phyloP scores from a whole-genome alignment of 2,113 vertebrate genomes.

The Mormyrus lacerda region DNA sequence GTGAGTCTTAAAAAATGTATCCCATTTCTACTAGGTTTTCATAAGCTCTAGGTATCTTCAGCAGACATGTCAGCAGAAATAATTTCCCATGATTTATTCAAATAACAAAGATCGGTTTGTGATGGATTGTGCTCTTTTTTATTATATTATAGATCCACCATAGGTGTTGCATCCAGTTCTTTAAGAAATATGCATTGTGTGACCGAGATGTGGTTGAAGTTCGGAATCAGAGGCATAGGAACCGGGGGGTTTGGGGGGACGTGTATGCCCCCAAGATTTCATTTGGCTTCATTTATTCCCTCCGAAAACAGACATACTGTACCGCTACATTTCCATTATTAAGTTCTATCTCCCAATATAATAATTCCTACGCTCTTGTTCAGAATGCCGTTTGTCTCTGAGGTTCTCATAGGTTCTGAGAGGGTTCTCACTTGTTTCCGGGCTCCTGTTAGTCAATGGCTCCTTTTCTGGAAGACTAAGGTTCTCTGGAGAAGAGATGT shows the following conservation, averaged over 20 bases:
- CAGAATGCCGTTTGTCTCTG: neutral
- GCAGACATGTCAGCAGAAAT: neutral
- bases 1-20: neutral
- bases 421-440: neutral
- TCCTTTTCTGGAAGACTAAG: neutral
- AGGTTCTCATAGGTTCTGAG: neutral
- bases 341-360: neutral
- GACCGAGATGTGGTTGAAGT: neutral
- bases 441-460: neutral
- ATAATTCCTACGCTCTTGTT: neutral
- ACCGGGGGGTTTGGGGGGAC: neutral
- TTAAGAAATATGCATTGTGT: neutral
- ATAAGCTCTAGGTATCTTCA: neutral
- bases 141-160: neutral
- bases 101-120: neutral
- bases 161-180: neutral
- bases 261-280: neutral
- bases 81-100: neutral
- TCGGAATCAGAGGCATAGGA: neutral
- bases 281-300: neutral
- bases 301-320: neutral
- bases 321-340: neutral
- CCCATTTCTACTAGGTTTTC: neutral
- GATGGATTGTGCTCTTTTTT: neutral
- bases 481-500: neutral